phyloP scores from a whole-genome alignment of 1,140 invertebrate genomes.

The Proctacanthus coquilletti region DNA sequence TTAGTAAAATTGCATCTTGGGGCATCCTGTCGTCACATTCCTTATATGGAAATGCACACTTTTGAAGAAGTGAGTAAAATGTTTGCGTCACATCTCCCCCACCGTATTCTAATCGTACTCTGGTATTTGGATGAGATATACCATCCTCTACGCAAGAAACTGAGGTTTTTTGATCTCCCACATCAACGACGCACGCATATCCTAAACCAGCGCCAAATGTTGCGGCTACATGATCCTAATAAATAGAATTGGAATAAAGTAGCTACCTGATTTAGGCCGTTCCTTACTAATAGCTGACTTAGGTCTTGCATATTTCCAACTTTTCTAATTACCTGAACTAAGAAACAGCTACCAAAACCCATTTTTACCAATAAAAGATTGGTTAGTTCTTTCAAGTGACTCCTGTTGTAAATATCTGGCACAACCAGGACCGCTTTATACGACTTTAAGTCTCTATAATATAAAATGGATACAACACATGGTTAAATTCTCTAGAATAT shows the following conservation, averaged over 20 bases:
- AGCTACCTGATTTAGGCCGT: no score
- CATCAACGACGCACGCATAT: slow-evolving; percentile 86
- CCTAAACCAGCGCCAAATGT: slow-evolving; percentile 87
- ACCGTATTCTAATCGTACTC: slow-evolving; percentile 74
- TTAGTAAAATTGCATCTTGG: slow-evolving; percentile 56
- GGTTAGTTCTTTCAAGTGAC: slow-evolving; percentile 72
- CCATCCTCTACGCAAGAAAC: slow-evolving; percentile 94
- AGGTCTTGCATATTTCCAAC: neutral
- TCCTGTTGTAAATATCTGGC: slow-evolving; percentile 80
- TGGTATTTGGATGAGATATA: slow-evolving; percentile 75
- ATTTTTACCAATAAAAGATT: slow-evolving; percentile 65
- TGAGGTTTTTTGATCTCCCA: slow-evolving; percentile 89
- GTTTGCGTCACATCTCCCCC: slow-evolving; percentile 77
- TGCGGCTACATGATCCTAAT: slow-evolving; percentile 76
- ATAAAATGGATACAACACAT: no score
- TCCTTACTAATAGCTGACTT: no score
- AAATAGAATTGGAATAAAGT: no score
- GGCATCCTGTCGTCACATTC: slow-evolving; percentile 53
- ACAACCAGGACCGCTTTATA: slow-evolving; percentile 79
- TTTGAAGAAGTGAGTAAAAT: slow-evolving; percentile 71
- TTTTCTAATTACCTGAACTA: slow-evolving; percentile 53
- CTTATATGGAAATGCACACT: slow-evolving; percentile 78
- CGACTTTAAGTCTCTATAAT: slow-evolving; percentile 1
- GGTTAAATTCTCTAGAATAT: no score
- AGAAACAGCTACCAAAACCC: slow-evolving; percentile 80